Percentiles rank a stretch among this genome's conserved stretches.
These are phyloP conservation scores for Sebastes steindachneri DNA, from an alignment of 2,797 vertebrate species.

Conservation along the genomic window DNA sequence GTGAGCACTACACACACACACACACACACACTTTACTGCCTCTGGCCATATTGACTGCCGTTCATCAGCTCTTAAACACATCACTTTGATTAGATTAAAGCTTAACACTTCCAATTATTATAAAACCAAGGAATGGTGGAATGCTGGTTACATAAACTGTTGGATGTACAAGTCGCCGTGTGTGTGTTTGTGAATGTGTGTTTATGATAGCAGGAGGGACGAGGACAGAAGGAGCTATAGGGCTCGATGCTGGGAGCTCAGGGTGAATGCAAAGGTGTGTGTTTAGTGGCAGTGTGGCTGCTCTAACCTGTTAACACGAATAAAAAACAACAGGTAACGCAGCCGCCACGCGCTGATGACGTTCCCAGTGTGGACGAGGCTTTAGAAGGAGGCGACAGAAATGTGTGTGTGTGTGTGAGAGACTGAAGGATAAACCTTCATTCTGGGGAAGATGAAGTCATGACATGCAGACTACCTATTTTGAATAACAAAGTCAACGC, in stretches of 20 bases:
- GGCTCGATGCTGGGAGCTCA: background rate
- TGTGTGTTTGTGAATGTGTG: slow-evolving; percentile 7
- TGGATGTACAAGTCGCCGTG: background rate
- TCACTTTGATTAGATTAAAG: slow-evolving; percentile 39
- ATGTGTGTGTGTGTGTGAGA: too few relatives aligned
- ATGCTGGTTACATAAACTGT: slow-evolving; percentile 39
- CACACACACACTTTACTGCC: background rate
- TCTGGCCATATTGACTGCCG: background rate
- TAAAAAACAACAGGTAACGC: too few relatives aligned
- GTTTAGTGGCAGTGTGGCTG: too few relatives aligned
- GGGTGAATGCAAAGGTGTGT: background rate
- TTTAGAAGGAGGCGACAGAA: too few relatives aligned
- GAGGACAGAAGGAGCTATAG: background rate
- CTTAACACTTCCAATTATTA: slow-evolving; percentile 34
- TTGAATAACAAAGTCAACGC: background rate
- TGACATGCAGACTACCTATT: background rate
- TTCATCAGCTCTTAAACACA: slow-evolving; percentile 35
- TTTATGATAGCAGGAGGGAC: slow-evolving; percentile 6
- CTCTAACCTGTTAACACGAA: too few relatives aligned
- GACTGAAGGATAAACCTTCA: too few relatives aligned
- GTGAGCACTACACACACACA: background rate
- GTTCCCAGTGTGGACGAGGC: too few relatives aligned
- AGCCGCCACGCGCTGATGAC: too few relatives aligned
- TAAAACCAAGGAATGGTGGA: slow-evolving; percentile 11
- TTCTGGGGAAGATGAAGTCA: too few relatives aligned